These are phyloP conservation scores for Lithophane semibrunnea DNA, from an alignment of 2,888 invertebrate species.

Conservation along the genomic window DNA sequence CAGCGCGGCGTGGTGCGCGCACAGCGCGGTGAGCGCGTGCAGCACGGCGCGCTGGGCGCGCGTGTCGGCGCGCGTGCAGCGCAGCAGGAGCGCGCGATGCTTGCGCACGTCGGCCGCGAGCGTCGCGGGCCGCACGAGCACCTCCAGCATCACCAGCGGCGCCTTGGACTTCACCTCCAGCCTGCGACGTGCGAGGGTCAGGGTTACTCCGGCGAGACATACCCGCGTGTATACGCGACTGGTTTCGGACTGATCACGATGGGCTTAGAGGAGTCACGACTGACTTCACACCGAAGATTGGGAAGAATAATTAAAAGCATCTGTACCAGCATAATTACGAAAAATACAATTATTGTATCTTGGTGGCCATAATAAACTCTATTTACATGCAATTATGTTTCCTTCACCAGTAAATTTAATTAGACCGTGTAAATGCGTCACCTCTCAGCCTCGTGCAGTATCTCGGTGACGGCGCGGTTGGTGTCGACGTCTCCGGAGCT, in stretches of 20 bases:
- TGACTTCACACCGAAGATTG: background rate
- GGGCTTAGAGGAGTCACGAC: background rate
- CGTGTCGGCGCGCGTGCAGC: conserved; percentile 94
- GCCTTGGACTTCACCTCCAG: conserved; percentile 98
- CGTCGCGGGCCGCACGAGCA: conserved; percentile 93
- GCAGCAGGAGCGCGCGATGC: conserved; percentile 94
- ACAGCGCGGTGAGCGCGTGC: conserved; percentile 98
- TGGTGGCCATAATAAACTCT: too few relatives aligned
- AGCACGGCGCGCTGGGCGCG: conserved; percentile 98
- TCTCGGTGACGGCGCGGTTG: conserved; percentile 74
- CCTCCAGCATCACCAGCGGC: conserved; percentile 97
- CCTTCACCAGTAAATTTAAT: too few relatives aligned
- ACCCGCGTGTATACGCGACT: background rate
- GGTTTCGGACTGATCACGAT: background rate
- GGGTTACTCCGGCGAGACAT: background rate
- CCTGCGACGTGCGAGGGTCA: conserved; percentile 48
- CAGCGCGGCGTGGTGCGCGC: conserved; percentile 94
- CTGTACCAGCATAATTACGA: background rate
- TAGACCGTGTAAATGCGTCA: too few relatives aligned
- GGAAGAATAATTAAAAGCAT: background rate
- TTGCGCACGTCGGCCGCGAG: conserved; percentile 93
- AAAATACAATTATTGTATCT: background rate
- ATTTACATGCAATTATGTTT: too few relatives aligned
- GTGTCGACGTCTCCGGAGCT: conserved; percentile 76
- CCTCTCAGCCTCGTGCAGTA: conserved; percentile 86